phyloP scores from a whole-genome alignment of 2,113 vertebrate species.

The Pungitius pungitius region DNA sequence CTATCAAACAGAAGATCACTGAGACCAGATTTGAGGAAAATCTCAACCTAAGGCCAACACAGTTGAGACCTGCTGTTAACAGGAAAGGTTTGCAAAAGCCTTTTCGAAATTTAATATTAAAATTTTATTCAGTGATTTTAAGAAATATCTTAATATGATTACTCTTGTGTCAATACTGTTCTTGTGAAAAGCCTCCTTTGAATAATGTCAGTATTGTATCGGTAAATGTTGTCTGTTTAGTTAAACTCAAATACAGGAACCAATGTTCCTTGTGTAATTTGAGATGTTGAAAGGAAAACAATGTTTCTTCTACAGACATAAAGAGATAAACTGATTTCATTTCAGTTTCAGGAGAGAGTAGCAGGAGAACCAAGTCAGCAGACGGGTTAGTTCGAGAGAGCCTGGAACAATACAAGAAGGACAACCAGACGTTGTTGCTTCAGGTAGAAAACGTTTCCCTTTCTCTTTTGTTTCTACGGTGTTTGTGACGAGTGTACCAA shows the following conservation, averaged over 20 bases:
- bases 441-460: constrained; percentile 80
- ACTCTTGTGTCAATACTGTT: background rate
- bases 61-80: constrained; percentile 54
- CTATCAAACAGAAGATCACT: constrained; percentile 81
- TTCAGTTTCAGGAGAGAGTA: constrained; percentile 53
- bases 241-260: background rate
- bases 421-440: constrained; percentile 85
- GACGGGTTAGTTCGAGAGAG: constrained; percentile 37
- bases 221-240: background rate
- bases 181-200: background rate
- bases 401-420: constrained; percentile 79
- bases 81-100: constrained; percentile 68
- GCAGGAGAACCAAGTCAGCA: constrained; percentile 46
- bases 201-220: background rate
- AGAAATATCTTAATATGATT: background rate
- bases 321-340: background rate
- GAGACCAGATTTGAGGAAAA: constrained; percentile 65
- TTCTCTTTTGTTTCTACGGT: background rate
- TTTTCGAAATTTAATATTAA: background rate
- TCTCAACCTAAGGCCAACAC: constrained; percentile 68
- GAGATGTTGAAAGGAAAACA: background rate
- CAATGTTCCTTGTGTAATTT: background rate
- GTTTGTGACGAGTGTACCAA: background rate
- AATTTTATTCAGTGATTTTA: background rate
- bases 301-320: too few species aligned